Evolutionary conservation across 2,113 vertebrate species (phyloP), one percentile per base, ranked within the genome.

Genomic region (Oostethus manadensis): DNA sequence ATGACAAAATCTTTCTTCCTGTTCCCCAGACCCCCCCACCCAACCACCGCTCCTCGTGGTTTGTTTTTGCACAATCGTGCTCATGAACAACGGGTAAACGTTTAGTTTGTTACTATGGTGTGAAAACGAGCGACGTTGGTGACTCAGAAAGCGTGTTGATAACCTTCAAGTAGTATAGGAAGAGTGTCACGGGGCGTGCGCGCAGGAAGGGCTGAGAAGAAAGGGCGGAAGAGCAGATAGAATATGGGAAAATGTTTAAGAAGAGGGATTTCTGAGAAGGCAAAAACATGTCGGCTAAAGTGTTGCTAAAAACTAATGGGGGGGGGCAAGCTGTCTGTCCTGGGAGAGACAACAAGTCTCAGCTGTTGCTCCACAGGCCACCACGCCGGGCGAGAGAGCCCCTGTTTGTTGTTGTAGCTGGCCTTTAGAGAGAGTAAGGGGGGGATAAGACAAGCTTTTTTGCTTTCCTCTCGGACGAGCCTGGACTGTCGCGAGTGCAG

Each of bases 341-440:
- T 62, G 26, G 54, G 71, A 87, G 80, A 64, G 80, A 80, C 77
- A 86, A 84, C 86, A 86, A 77, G 81, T 84, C 84, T 62, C 87
- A 90, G 86, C 88, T 90, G 86, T 70, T 77, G 73, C 80, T 71
- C 83, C 42, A 51, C 79, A 72, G 73, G 83, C 73, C 70, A 51
- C 85, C 88, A 88, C 88, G 86, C 87, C 88, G 81, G 71, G 71
- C 8, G 73, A 65, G 79, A 86, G 77, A 76, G 72, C 64, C 77
- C 68, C 60, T 11, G 46, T 77, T 74, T 86, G 84, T 89, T 87
- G 73, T 85, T 79, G 55, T 81, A 86, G 79, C 86, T 88, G 82
- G 66, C 70, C 66, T 86, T 80, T 76, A 74, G 50, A 64, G 49
- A 47, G 26, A 60, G 46, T 21, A 38, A 49, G 55, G 1, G 1